These are phyloP conservation scores for Dichetophora obliterata DNA, from an alignment of 2,888 invertebrate species.

Conservation along the genomic window DNA sequence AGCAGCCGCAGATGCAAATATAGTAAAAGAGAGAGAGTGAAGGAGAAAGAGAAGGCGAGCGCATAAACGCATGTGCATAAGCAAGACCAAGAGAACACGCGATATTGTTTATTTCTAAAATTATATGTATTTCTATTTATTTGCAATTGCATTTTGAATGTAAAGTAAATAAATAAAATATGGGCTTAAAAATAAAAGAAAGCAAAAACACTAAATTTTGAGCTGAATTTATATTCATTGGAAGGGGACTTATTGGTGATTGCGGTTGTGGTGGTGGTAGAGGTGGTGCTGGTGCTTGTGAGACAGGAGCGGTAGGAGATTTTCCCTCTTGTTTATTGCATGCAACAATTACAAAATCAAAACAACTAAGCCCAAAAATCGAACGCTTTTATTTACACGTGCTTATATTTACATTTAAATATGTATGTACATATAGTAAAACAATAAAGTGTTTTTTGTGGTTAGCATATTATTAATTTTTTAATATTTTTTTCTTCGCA, in stretches of 20 bases:
- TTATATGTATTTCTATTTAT: not conserved
- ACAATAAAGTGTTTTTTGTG: not conserved
- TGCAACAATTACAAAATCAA: conserved; percentile 28
- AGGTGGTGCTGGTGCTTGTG: not conserved
- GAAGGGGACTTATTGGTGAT: not conserved
- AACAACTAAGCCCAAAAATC: not conserved
- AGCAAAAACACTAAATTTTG: not conserved
- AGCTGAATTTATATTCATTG: no score
- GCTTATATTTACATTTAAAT: no score
- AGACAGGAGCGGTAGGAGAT: not conserved
- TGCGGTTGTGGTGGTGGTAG: not conserved
- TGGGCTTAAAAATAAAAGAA: no score
- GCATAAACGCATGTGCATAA: not conserved
- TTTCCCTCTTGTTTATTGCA: not conserved
- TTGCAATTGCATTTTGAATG: not conserved
- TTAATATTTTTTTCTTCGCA: not conserved
- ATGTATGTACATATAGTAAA: no score
- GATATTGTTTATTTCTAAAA: not conserved
- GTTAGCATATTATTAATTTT: not conserved
- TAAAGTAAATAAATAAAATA: not conserved
- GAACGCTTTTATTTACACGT: not conserved
- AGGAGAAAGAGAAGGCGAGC: conserved; percentile 1
- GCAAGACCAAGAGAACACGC: not conserved
- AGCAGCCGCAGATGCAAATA: not conserved
- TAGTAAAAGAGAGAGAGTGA: not conserved